Evolutionary conservation across 1,140 invertebrate genomes (phyloP), one percentile per base, ranked within the genome.

Genomic region (Heliothis subflexa): DNA sequence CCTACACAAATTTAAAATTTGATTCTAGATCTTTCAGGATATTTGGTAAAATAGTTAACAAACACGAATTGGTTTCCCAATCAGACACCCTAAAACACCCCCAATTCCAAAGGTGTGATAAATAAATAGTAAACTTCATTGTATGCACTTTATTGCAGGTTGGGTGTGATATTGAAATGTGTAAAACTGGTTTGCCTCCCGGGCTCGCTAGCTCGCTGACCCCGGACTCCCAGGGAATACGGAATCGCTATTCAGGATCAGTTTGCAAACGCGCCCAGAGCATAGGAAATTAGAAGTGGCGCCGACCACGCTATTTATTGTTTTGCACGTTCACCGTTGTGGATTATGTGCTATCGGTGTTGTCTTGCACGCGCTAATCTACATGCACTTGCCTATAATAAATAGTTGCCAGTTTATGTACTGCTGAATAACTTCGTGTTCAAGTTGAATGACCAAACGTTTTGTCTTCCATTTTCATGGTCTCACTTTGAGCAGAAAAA

Each of bases 91-190:
- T 66, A 49, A 49, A 75, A 64, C 54, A 21, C 18, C 72, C 50
- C 14, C 21, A 7, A 78, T 64, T 80, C 21, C 59, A 79, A 78
- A 86, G 81, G 84, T 84, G 85, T 85, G 85, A 89, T 88, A 88
- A 89, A 91, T 74, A 74, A 33, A 75, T 64, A 64, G 47, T 75
- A 62, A 74, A 64, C 57, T 75, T 75, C 64, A 75, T 70, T 70
- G 66, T 52, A 75, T 52, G 25, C 71, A 74, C 16, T 52, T 75
- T 77, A 77, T 77, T 55, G 49, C 74, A 25, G 47, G 62, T 68
- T 68, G 62, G 88, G 89, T 92, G 92, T 94, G 87, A 93, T 94
- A 93, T 93, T 92, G 91, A 93, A 94, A 93, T 94, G 89, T 85
- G 83, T 64, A 86, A 88, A 94, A 94, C 92, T 88, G 91, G 92